Base-by-base conservation (phyloP, 2,113 vertebrate genomes). In the Pachyramphus minor region DNA sequence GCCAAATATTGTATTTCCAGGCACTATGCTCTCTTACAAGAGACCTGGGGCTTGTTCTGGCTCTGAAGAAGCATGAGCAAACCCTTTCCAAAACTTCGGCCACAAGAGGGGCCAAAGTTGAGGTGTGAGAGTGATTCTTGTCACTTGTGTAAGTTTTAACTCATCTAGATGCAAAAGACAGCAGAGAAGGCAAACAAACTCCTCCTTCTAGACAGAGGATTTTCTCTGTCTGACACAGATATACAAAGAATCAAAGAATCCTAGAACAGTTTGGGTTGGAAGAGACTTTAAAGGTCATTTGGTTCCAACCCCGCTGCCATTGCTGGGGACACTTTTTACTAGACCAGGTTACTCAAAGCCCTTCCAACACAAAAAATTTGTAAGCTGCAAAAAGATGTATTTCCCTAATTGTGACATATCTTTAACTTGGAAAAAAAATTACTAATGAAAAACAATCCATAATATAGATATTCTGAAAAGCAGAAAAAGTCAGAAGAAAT, bases 51-150 rank as follows among this genome's bases (percentile, higher is more conserved):
- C 11, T 72, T 58, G 12, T 35, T 37, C 52, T 76, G 24, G 13
- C 47, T 52, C 64, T 9, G 15, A 24, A 53, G 23, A 49, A 73
- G 13, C 42, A 33, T 0, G 3, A 66, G 14, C 20, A 91, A 92
- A 60, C 4, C 18, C 45, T 58, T n/a, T 83, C 44, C 64, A 59
- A 81, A 84, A 66, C 27, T 62, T 92, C 12, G 59, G 21, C 30
- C 0, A 0, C 28, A 35, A 63, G 20, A 66, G 9, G 5, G 9
- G 33, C 24, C 18, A 12, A 76, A 84, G 50, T 0, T 77, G 30
- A 67, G 39, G 15, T 45, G 24, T 17, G 16, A 15, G 55, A 56
- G 9, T n/a, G 22, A 35, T 47, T 82, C 52, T 75, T 67, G 42
- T 49, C 39, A 55, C 13, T 19, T 31, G 30, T 49, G 19, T 30